Conservation (phyloP, 2,113 vertebrate genomes). For the Bos taurus region ARS-UCD2.0 NC_037342.1:37318501-37319000, state of each 20-base stretch:
- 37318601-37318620: neutral
- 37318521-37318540: neutral
- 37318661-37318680: neutral
- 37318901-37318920: slow-evolving; percentile 43
- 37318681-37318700: neutral
- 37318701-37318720: neutral
- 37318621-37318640: neutral
- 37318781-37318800: neutral
- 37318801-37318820: slow-evolving; percentile 31
- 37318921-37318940: slow-evolving; percentile 35
- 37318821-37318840: slow-evolving; percentile 53
- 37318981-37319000: slow-evolving; percentile 54
- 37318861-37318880: slow-evolving; percentile 51
- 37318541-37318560: neutral
- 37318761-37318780: neutral
- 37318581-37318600: neutral
- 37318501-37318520: neutral
- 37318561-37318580: neutral
- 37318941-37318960: slow-evolving; percentile 66
- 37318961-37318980: slow-evolving; percentile 50
- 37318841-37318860: slow-evolving; percentile 44
- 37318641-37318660: neutral
- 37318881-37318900: slow-evolving; percentile 48
- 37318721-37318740: neutral
- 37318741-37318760: neutral